These are phyloP conservation scores for Crenuchus spilurus DNA, from an alignment of 2,797 vertebrate genomes.

Conservation along the genomic window DNA sequence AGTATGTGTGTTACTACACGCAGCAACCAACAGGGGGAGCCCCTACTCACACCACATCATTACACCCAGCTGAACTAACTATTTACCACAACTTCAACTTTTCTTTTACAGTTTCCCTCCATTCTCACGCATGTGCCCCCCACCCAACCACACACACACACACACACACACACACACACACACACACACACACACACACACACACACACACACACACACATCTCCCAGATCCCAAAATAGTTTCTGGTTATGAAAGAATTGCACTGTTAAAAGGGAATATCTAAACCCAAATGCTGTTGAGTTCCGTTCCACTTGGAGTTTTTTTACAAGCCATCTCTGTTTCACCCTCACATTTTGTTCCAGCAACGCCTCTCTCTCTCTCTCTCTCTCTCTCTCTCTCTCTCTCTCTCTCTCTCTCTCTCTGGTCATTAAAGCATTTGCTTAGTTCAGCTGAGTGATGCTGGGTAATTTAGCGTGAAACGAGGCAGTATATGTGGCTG, in stretches of 20 bases:
- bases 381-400: neutral
- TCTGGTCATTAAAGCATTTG: constrained; percentile 53
- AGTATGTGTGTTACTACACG: neutral
- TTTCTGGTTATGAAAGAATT: constrained; percentile 52
- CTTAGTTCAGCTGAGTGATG: constrained; percentile 61
- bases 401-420: neutral
- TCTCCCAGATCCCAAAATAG: constrained; percentile 44
- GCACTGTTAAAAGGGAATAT: constrained; percentile 55
- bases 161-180: too few species aligned
- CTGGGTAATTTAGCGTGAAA: constrained; percentile 61
- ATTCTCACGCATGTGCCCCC: constrained; percentile 44
- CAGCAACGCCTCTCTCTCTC: neutral
- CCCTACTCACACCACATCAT: neutral
- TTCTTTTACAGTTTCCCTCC: constrained; percentile 46
- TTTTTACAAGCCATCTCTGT: constrained; percentile 53
- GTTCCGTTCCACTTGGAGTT: constrained; percentile 51
- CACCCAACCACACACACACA: too few species aligned
- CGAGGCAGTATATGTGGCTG: constrained; percentile 23
- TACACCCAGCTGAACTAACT: constrained; percentile 34
- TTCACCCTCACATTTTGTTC: constrained; percentile 32
- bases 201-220: too few species aligned
- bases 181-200: too few species aligned
- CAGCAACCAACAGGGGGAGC: constrained; percentile 1
- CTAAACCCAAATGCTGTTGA: constrained; percentile 49
- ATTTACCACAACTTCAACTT: constrained; percentile 46